phyloP scores from a whole-genome alignment of 2,113 vertebrate genomes.

The Anguilla rostrata region DNA sequence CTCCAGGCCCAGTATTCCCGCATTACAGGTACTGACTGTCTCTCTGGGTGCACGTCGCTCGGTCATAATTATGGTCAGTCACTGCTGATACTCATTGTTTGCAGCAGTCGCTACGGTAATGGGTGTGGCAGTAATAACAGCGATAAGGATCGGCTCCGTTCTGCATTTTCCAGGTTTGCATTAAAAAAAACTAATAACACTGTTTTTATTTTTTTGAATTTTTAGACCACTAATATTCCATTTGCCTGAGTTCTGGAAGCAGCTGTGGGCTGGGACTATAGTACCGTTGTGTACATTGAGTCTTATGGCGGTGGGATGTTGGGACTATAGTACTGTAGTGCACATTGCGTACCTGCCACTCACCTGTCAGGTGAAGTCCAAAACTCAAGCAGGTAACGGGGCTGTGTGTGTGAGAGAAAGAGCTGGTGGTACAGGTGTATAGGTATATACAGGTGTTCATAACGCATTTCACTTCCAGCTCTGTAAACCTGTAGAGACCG shows the following conservation, averaged over 20 bases:
- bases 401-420: neutral
- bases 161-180: too few species aligned
- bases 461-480: neutral
- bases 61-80: neutral
- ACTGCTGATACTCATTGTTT: too few species aligned
- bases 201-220: too few species aligned
- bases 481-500: neutral
- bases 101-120: neutral
- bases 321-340: neutral
- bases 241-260: too few species aligned
- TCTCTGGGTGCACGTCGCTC: neutral
- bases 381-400: neutral
- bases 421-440: neutral
- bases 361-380: neutral
- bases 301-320: too few species aligned
- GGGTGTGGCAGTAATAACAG: neutral
- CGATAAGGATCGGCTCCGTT: neutral
- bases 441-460: neutral
- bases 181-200: too few species aligned
- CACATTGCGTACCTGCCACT: neutral
- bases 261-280: too few species aligned
- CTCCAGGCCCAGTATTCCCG: neutral
- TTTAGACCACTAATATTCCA: too few species aligned
- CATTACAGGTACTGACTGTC: neutral
- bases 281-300: too few species aligned